Evolutionary conservation across 2,888 invertebrate genomes (phyloP).

Genomic region (Cataglyphis altisquamis): DNA sequence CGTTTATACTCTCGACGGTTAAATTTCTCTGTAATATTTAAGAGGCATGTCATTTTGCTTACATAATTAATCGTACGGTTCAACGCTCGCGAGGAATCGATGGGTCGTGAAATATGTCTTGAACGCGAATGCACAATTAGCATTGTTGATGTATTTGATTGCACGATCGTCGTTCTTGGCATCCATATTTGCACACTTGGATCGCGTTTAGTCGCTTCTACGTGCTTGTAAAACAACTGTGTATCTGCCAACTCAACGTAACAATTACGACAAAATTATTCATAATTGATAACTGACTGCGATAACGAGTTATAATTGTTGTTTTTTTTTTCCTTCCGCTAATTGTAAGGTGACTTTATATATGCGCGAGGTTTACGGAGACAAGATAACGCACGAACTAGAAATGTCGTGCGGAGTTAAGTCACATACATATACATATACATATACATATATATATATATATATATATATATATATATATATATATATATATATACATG

Average conservation of each 20-base stretch:
- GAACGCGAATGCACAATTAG: neutral
- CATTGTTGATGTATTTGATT: neutral
- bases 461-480: no score
- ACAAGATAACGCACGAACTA: neutral
- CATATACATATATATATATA: no score
- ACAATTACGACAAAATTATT: neutral
- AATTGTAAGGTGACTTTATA: neutral
- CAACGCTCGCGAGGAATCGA: slow-evolving; percentile 10
- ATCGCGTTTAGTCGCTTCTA: neutral
- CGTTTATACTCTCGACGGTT: neutral
- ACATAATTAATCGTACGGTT: slow-evolving; percentile 37
- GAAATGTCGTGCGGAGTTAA: neutral
- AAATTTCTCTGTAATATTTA: slow-evolving; percentile 2
- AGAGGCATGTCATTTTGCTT: neutral
- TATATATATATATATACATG: neutral
- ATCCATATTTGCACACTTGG: neutral
- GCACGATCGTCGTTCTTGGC: neutral
- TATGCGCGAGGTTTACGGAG: neutral
- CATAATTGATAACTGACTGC: neutral
- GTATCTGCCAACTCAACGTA: neutral
- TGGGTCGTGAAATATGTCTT: neutral
- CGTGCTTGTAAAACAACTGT: neutral
- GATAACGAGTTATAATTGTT: neutral
- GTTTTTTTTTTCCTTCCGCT: neutral
- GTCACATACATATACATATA: neutral